Conservation (phyloP, 2,888 invertebrate species). For the Eupithecia tripunctaria region DNA sequence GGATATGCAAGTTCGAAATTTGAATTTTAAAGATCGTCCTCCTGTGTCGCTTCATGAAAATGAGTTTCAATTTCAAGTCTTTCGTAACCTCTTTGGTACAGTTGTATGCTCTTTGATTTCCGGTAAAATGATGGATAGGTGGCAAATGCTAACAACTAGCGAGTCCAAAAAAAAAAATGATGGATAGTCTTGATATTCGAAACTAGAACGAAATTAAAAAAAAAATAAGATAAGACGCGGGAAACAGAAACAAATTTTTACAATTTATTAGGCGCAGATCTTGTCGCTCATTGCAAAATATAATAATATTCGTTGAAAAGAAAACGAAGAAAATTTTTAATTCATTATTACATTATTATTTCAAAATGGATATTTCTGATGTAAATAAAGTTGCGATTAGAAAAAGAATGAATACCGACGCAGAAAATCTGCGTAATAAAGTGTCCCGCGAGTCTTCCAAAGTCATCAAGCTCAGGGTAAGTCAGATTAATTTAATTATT, state of each 20-base stretch:
- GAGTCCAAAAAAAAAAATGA: no score
- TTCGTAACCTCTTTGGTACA: background rate
- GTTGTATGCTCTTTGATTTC: background rate
- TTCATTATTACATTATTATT: background rate
- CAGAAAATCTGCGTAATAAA: conserved; percentile 69
- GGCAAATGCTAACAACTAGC: no score
- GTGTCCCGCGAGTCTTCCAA: conserved; percentile 68
- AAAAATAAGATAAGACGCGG: background rate
- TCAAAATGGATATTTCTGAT: conserved; percentile 63
- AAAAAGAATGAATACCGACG: conserved; percentile 65
- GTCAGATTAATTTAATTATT: conserved; percentile 13
- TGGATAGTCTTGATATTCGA: background rate
- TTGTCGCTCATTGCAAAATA: background rate
- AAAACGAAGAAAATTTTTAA: background rate
- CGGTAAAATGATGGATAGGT: background rate
- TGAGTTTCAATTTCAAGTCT: background rate
- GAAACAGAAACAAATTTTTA: background rate
- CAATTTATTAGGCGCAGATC: background rate
- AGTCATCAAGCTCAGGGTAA: conserved; percentile 72
- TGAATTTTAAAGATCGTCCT: background rate
- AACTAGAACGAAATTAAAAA: background rate
- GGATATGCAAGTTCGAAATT: background rate
- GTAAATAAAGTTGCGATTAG: conserved; percentile 63
- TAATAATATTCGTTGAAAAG: background rate
- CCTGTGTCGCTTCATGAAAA: background rate